Evolutionary conservation across 2,888 invertebrate species (phyloP).

Genomic region (Drosophila nr. medialis): DNA sequence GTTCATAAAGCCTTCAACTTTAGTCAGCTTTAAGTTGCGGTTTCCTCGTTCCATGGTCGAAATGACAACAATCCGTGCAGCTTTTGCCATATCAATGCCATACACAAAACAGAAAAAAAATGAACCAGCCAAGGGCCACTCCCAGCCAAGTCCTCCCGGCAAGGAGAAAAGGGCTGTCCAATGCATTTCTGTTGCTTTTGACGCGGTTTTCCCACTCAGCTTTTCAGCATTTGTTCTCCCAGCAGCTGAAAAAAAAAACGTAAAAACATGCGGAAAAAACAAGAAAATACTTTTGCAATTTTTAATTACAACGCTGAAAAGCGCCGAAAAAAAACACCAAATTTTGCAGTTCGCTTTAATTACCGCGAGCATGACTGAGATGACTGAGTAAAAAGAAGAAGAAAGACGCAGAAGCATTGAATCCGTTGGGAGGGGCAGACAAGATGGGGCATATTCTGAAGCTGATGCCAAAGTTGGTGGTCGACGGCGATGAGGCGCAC

Average conservation of each 20-base stretch:
- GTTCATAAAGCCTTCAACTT: constrained; percentile 9
- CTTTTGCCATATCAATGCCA: constrained; percentile 70
- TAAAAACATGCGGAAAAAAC: constrained; percentile 9
- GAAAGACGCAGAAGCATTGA: constrained; percentile 13
- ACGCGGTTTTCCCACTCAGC: constrained; percentile 75
- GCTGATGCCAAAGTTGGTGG: constrained; percentile 44
- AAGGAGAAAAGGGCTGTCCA: constrained; percentile 48
- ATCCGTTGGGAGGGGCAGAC: constrained; percentile 5
- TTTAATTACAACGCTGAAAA: constrained; percentile 79
- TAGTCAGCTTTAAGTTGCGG: constrained; percentile 43
- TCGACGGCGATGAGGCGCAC: constrained; percentile 73
- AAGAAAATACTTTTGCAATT: constrained; percentile 70
- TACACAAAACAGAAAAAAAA: constrained; percentile 32
- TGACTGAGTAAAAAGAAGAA: constrained; percentile 5
- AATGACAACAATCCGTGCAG: constrained; percentile 49
- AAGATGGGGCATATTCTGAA: constrained; percentile 39
- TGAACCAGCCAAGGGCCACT: constrained; percentile 21
- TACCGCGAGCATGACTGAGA: constrained; percentile 60
- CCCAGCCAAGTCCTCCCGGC: constrained; percentile 40
- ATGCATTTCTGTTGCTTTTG: constrained; percentile 77
- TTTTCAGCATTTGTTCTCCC: constrained; percentile 59
- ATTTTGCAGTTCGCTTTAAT: constrained; percentile 72
- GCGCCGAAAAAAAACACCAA: constrained; percentile 65
- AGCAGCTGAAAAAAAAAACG: constrained; percentile 16
- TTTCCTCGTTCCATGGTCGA: constrained; percentile 11